Evolutionary conservation across 2,797 vertebrate genomes (phyloP), one percentile per base, ranked within the genome.

Genomic region (Myotis findleyi): DNA sequence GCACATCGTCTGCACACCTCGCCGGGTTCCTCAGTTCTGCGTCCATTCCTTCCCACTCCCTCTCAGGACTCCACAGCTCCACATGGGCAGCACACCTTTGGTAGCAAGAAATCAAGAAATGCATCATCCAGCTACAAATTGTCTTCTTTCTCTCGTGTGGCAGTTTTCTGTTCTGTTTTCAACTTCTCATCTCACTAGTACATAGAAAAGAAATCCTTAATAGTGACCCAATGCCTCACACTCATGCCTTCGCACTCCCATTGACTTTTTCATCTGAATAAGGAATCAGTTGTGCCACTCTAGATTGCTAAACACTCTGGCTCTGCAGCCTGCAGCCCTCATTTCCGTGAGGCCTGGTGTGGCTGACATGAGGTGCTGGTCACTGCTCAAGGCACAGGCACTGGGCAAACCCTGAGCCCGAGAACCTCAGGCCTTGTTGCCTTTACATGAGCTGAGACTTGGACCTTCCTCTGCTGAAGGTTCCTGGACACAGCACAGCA

Each of bases 221-320:
- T 9, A 12, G n/a, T 6, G 16, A 23, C 20, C 14, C 10, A 0
- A 0, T 1, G 0, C n/a, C 25, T 36, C 0, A 1, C 5, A 1
- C 21, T 49, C n/a, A 6, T 2, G 6, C 27, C 12, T n/a, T 7
- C 7, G 6, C 47, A 33, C 23, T 36, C 7, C 3, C 1, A 0
- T 30, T 13, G 9, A 1, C 16, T 0, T 47, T 27, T 16, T 18
- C 38, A 5, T 8, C 21, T 33, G 0, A 38, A 44, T 49, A 3
- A 51, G 38, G 38, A 36, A 0, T 7, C 44, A 33, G 21, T 33
- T 4, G 1, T 12, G 13, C 4, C 0, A 0, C 21, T 69, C 3
- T 5, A 25, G 5, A 13, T 9, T 9, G 7, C 5, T 13, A 7
- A 55, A 30, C 23, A 3, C 30, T 14, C n/a, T 55, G 2, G 0